Evolutionary conservation across 2,113 vertebrate genomes (phyloP).

Genomic region (Notechis scutatus): DNA sequence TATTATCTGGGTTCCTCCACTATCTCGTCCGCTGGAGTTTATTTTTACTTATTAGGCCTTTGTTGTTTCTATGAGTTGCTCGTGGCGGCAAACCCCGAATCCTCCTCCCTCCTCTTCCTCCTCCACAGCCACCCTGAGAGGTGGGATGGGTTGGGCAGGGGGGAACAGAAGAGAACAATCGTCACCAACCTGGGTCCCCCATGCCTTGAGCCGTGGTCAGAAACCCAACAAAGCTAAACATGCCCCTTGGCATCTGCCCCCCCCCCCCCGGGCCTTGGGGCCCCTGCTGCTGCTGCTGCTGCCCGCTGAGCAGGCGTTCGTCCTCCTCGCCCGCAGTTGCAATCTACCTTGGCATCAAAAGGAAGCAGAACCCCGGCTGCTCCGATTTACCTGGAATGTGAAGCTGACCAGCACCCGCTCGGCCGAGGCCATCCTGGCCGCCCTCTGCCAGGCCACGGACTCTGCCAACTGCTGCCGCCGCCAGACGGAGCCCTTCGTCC

Average conservation of each 20-base stretch:
- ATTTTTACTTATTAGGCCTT: not conserved
- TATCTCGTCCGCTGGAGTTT: not conserved
- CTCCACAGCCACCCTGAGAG: not conserved
- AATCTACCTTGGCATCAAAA: slow-evolving; percentile 95
- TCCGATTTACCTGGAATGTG: slow-evolving; percentile 85
- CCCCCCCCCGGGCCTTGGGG: not conserved
- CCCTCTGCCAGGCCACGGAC: slow-evolving; percentile 75
- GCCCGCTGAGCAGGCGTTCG: fast-evolving
- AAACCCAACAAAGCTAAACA: not conserved
- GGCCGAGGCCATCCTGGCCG: slow-evolving; percentile 80
- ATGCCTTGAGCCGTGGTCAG: not conserved
- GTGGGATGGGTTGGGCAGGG: not conserved
- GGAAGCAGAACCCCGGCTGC: slow-evolving; percentile 77
- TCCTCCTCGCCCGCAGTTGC: slow-evolving; percentile 71
- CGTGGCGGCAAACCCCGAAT: not conserved
- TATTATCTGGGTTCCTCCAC: not conserved
- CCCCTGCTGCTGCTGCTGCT: not conserved
- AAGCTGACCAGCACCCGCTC: slow-evolving; percentile 79
- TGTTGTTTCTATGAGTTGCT: not conserved
- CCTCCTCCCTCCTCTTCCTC: no score
- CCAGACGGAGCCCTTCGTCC: slow-evolving; percentile 85
- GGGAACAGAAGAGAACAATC: no score
- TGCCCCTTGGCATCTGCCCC: not conserved
- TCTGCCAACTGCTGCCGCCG: slow-evolving; percentile 80
- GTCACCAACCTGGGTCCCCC: not conserved